Evolutionary conservation across 2,888 invertebrate species (phyloP).

Genomic region (Synergus japonicus): DNA sequence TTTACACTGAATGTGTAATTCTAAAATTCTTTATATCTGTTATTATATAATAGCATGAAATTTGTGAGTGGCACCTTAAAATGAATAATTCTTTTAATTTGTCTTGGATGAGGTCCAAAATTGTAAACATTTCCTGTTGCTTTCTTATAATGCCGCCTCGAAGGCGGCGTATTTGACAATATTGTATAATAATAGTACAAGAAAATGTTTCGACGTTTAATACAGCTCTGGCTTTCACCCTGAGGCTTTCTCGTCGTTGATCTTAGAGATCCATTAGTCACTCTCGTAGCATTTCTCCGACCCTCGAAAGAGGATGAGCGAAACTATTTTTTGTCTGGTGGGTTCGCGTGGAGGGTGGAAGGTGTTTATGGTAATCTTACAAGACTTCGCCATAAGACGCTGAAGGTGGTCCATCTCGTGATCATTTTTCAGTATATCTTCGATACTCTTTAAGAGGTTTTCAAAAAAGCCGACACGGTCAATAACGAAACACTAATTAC

Average conservation of each 20-base stretch:
- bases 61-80: background rate
- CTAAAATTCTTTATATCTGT: background rate
- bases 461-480: conserved; percentile 35
- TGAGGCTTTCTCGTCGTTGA: conserved; percentile 57
- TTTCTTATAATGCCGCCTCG: background rate
- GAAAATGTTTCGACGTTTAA: conserved; percentile 31
- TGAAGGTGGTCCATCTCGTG: conserved; percentile 61
- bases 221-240: conserved; percentile 47
- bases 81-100: background rate
- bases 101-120: background rate
- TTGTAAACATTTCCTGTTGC: background rate
- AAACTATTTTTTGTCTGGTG: conserved; percentile 65
- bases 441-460: conserved; percentile 49
- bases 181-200: conserved; percentile 42
- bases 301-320: conserved; percentile 57
- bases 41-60: background rate
- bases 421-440: conserved; percentile 61
- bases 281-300: conserved; percentile 60
- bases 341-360: conserved; percentile 64
- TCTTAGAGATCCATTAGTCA: conserved; percentile 70
- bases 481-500: conserved; percentile 35
- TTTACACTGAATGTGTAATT: too few relatives aligned
- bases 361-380: conserved; percentile 71
- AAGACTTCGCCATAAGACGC: conserved; percentile 57
- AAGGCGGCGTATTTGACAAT: conserved; percentile 15